Evolutionary conservation across 2,797 vertebrate genomes (phyloP), one percentile per base, ranked within the genome.

Genomic region (Helicolenus hilgendorfi): DNA sequence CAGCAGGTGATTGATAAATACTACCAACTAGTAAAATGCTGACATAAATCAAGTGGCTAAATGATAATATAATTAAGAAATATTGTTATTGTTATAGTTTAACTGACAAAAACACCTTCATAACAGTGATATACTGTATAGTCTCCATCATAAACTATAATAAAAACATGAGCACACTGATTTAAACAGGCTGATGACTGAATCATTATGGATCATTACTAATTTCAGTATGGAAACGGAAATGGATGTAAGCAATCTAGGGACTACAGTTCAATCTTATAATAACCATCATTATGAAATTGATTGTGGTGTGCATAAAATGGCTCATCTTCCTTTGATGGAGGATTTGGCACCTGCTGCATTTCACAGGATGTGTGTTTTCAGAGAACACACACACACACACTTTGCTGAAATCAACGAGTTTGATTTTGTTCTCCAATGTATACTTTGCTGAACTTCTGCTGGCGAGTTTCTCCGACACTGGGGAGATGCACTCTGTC

Each of bases 221-320:
- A 41, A 76, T 90, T 83, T 77, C 63, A 55, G 24, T 18, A 60
- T 24, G 65, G 64, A 38, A 68, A 65, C 29, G 15, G 87, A 85
- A 79, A 87, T 89, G 75, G 64, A 92, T 89, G 80, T 49, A 83
- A 88, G 75, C 65, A 79, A 86, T 88, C 79, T 67, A 68, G 86
- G 45, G 38, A 75, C 72, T 62, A 27, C 72, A 81, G 86, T 86
- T 84, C 81, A 86, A 75, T 89, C 85, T 88, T 81, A 73, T 89
- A 88, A 94, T 89, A 90, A 92, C 77, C 72, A 67, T 89, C 86
- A 92, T 90, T 89, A 83, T 65, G 73, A 86, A 78, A 88, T 73
- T 90, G 90, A 94, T 92, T 89, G 81, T 85, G 73, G 58, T 78
- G 76, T 82, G 77, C 69, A 83, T 84, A 63, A 76, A 81, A 78